These are phyloP conservation scores for Drosophila subpulchrella DNA, from an alignment of 1,140 invertebrate genomes.

Conservation along the genomic window DNA sequence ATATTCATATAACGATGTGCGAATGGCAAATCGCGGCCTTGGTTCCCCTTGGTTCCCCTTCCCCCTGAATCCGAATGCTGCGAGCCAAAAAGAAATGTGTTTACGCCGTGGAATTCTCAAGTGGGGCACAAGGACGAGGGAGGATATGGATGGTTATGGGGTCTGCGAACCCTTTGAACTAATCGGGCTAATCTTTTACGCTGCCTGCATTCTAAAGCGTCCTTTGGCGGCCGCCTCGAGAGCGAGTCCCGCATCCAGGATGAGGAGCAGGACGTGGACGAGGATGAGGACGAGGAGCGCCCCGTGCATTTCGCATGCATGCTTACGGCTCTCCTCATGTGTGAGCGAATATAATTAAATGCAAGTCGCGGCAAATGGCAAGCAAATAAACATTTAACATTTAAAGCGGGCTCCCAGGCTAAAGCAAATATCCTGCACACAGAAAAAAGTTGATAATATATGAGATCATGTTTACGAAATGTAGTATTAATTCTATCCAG, in stretches of 20 bases:
- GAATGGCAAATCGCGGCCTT: slow-evolving; percentile 66
- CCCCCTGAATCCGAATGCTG: neutral
- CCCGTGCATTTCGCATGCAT: slow-evolving; percentile 65
- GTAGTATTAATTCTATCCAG: no score
- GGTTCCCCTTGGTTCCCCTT: slow-evolving; percentile 1
- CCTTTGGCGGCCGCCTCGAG: neutral
- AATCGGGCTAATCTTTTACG: slow-evolving; percentile 83
- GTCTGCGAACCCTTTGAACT: slow-evolving; percentile 69
- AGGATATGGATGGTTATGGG: neutral
- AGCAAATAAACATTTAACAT: slow-evolving; percentile 15
- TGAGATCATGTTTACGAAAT: no score
- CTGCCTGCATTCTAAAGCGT: slow-evolving; percentile 77
- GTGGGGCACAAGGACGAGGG: slow-evolving; percentile 17
- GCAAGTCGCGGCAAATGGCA: slow-evolving; percentile 20
- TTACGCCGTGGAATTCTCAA: slow-evolving; percentile 50
- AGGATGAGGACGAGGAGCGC: neutral
- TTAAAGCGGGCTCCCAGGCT: slow-evolving; percentile 1
- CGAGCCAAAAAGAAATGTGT: neutral
- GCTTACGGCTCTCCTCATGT: slow-evolving; percentile 37
- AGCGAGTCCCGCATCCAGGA: slow-evolving; percentile 1
- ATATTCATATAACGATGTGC: slow-evolving; percentile 76
- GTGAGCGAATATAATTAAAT: slow-evolving; percentile 66
- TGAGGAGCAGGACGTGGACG: neutral
- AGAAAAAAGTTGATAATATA: no score
- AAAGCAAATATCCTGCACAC: no score